Conservation (phyloP, 2,797 vertebrate genomes). For the Otolemur crassicaudatus region DNA sequence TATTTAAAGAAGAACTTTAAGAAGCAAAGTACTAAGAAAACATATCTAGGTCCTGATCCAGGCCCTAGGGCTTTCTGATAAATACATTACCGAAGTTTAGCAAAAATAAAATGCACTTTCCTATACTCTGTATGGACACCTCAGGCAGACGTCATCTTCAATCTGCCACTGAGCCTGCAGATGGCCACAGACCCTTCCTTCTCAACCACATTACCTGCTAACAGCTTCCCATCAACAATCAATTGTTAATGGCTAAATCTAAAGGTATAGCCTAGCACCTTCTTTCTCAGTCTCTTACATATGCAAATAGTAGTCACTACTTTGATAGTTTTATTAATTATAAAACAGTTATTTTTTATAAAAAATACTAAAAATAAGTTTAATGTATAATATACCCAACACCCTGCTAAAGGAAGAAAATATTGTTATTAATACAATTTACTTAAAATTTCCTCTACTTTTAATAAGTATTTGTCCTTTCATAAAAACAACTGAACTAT, state of each 20-base stretch:
- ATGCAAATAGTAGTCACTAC: background rate
- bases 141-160: background rate
- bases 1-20: conserved; percentile 34
- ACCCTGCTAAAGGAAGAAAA: conserved; percentile 6
- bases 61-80: background rate
- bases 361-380: conserved; percentile 60
- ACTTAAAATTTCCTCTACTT: background rate
- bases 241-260: background rate
- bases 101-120: background rate
- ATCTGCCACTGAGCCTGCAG: background rate
- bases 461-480: conserved; percentile 45
- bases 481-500: background rate
- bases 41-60: background rate
- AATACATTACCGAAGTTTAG: background rate
- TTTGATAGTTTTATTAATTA: conserved; percentile 31
- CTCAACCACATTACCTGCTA: background rate
- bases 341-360: conserved; percentile 52
- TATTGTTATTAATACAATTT: conserved; percentile 12
- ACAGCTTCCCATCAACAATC: background rate
- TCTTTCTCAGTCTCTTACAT: conserved; percentile 31
- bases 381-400: conserved; percentile 17
- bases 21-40: conserved; percentile 20
- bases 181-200: background rate
- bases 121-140: background rate
- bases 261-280: conserved; percentile 1